Percentiles rank a stretch among this genome's conserved stretches.
phyloP scores from a whole-genome alignment of 2,888 invertebrate genomes.

The Ichneumoninae sp. region DNA sequence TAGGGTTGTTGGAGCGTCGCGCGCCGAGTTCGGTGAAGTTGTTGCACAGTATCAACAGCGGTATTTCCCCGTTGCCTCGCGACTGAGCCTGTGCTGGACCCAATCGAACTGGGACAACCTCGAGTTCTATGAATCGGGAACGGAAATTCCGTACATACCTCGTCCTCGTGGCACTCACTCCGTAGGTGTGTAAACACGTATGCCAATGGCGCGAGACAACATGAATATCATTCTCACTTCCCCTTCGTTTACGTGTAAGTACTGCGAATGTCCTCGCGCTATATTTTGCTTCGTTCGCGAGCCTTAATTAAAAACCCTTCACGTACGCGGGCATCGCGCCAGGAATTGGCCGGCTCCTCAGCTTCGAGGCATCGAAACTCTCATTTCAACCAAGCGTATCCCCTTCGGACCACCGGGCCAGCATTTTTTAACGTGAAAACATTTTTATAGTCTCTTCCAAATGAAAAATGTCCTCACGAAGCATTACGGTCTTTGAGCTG shows the following conservation, averaged over 20 bases:
- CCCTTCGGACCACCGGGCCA: no score
- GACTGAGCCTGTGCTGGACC: conserved; percentile 8
- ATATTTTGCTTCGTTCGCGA: conserved; percentile 13
- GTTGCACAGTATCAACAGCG: conserved; percentile 6
- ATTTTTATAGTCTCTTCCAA: background rate
- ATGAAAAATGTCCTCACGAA: background rate
- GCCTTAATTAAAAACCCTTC: conserved; percentile 6
- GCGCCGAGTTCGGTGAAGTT: conserved; percentile 8
- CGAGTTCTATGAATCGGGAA: conserved; percentile 55
- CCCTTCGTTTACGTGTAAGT: conserved; percentile 7
- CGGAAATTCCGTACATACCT: conserved; percentile 59
- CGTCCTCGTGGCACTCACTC: conserved; percentile 3
- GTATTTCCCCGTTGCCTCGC: conserved; percentile 1
- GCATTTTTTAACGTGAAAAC: background rate
- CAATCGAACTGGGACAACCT: conserved; percentile 56
- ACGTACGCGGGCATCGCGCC: background rate
- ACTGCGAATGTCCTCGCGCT: conserved; percentile 25
- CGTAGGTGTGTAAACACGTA: conserved; percentile 11
- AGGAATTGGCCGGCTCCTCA: background rate
- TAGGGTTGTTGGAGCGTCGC: conserved; percentile 31
- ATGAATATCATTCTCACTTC: conserved; percentile 30
- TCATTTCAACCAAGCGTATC: background rate
- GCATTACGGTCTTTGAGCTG: background rate
- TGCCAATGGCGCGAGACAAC: conserved; percentile 42
- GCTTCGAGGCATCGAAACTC: background rate